These are phyloP conservation scores for Aphelocoma californica DNA, from an alignment of 2,797 vertebrate genomes.

Conservation along the genomic window DNA sequence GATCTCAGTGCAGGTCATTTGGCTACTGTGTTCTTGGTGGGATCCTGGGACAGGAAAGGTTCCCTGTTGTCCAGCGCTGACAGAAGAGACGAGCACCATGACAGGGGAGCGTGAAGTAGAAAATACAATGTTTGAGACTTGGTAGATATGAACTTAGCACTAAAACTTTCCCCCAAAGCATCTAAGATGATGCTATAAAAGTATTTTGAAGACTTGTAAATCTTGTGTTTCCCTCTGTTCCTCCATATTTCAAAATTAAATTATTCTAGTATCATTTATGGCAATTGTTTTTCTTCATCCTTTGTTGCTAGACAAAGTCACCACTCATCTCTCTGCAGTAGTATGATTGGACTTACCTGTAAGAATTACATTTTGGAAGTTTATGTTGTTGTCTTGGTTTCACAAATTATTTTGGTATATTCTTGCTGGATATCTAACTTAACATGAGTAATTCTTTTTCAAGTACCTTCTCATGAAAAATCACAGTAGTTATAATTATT, in stretches of 20 bases:
- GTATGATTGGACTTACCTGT: not conserved
- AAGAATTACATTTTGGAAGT: not conserved
- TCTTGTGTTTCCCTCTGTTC: not conserved
- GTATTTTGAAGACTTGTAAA: not conserved
- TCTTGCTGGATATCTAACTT: not conserved
- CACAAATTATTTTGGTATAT: not conserved
- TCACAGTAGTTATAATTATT: not conserved
- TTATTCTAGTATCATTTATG: not conserved
- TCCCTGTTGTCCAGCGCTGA: not conserved
- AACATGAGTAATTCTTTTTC: not conserved
- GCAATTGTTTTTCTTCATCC: not conserved
- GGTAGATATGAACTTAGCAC: not conserved
- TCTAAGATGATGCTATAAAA: not conserved
- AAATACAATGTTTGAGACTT: not conserved
- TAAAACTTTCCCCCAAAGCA: not conserved
- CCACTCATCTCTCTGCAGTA: not conserved
- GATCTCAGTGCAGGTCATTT: not conserved
- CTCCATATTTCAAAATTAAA: not conserved
- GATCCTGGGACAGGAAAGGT: not conserved
- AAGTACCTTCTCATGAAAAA: not conserved
- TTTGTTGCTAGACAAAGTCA: not conserved
- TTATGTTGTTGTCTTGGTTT: not conserved
- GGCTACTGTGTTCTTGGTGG: not conserved
- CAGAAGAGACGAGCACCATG: rapidly evolving
- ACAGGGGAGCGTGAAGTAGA: not conserved